A percentile compares a stretch with the other conserved stretches of the same genome.
These are phyloP conservation scores for Iguana delicatissima DNA, from an alignment of 2,797 vertebrate genomes.

Conservation along the genomic window DNA sequence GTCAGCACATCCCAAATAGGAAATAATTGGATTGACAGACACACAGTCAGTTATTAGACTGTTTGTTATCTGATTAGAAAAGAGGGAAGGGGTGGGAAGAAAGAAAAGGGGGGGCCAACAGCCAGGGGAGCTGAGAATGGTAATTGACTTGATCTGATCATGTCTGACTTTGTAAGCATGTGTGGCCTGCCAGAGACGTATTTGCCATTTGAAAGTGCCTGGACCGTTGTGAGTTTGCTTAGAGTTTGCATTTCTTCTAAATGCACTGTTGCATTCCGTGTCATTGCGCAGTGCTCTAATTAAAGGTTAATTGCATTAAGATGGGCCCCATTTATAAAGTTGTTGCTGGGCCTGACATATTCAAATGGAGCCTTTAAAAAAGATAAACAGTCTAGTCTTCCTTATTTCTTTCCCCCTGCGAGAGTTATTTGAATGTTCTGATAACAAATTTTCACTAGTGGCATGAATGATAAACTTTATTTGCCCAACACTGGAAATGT, in stretches of 20 bases:
- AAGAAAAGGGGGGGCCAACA: conserved; percentile 54
- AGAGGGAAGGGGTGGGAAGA: not conserved
- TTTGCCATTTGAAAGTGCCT: conserved; percentile 48
- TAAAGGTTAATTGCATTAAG: not conserved
- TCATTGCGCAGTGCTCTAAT: conserved; percentile 58
- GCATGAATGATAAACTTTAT: not conserved
- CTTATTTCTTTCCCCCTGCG: conserved; percentile 74
- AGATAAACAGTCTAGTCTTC: conserved; percentile 78
- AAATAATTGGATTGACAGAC: conserved; percentile 79
- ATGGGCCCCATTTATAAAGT: conserved; percentile 56
- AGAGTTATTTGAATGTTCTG: conserved; percentile 74
- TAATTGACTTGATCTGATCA: conserved; percentile 70
- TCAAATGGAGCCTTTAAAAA: conserved; percentile 76
- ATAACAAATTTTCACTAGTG: conserved; percentile 51
- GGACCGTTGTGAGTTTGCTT: conserved; percentile 32
- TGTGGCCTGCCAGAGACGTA: conserved; percentile 26
- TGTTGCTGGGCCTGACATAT: conserved; percentile 77
- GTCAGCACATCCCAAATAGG: conserved; percentile 74
- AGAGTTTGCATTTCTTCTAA: conserved; percentile 37
- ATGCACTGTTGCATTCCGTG: conserved; percentile 60
- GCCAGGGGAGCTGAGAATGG: conserved; percentile 66
- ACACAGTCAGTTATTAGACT: conserved; percentile 73
- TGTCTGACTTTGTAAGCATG: conserved; percentile 47
- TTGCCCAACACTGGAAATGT: not conserved
- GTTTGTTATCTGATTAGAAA: conserved; percentile 72